Base-by-base conservation (phyloP, 2,888 invertebrate genomes). In the Empis stercorea region DNA sequence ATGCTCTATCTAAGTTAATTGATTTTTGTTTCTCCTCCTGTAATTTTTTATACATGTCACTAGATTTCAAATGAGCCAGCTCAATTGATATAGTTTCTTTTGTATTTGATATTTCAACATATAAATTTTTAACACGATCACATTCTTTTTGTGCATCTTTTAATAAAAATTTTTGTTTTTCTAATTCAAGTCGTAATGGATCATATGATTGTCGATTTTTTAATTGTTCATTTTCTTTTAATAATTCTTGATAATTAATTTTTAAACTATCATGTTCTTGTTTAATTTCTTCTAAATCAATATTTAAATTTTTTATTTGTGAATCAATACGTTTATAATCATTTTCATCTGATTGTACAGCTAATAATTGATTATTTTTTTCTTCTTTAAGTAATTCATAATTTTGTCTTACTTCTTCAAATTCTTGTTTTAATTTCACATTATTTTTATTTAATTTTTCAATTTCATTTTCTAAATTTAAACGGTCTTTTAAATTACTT, bases 11-110 rank as follows among this genome's bases (percentile, higher is more conserved):
- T 1, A 79, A 68, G 48, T 70, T 71, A 1, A 75, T 73, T 20
- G 77, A 63, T 54, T 77, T 76, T 32, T 73, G 73, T 41, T 68
- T 76, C 55, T 77, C 70, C 55, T 68, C 71, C 50, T 73, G 73
- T 57, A 76, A 61, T 46, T 73, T 69, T 50, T 72, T 72, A 0
- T 71, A 57, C 9, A 64, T 64, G 10, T 76, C 76, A 40, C 61
- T 66, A 50, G 73, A 71, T 52, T 74, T 73, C 36, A 76, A 54
- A 44, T 78, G 74, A 54, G 73, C 75, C 38, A 80, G 58, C 57
- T 80, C 76, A 51, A 74, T 71, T 20, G 72, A 64, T 5, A 76
- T 64, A n/a, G 74, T 60, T 48, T 80, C 80, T 43, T 80, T 76
- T 7, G 74, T 71, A 51, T 75, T 75, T 51, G 78, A 79, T 4